Evolutionary conservation across 2,797 vertebrate species (phyloP).

Genomic region (Rhincodon typus): DNA sequence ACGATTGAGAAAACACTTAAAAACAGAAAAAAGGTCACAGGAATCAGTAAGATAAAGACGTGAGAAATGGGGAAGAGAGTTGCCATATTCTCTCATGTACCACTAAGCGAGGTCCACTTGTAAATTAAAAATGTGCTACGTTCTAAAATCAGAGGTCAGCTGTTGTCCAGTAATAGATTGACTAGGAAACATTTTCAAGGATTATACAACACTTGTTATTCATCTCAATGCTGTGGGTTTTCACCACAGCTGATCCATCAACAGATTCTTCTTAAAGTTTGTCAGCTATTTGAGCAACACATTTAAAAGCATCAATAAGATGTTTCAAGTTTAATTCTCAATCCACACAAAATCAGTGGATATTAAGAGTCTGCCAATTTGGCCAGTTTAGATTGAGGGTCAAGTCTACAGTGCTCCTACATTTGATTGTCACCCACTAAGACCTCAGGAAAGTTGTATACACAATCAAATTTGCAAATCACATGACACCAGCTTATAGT

Average conservation of each 20-base stretch:
- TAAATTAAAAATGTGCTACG: background rate
- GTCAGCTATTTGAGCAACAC: background rate
- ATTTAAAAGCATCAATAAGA: background rate
- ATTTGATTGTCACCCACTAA: background rate
- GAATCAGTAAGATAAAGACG: background rate
- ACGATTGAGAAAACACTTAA: background rate
- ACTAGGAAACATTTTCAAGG: background rate
- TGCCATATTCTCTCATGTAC: background rate
- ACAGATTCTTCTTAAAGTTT: background rate
- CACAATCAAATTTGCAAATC: too few species aligned
- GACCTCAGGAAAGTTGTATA: background rate
- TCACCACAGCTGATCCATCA: background rate
- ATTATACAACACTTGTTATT: background rate
- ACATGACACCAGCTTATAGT: too few species aligned
- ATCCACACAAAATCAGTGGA: background rate
- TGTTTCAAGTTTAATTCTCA: background rate
- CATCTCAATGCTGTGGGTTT: background rate
- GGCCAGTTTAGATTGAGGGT: background rate
- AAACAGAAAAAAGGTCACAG: background rate
- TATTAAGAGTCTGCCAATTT: background rate
- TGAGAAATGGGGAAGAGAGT: background rate
- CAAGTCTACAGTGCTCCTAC: background rate
- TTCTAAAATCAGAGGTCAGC: background rate
- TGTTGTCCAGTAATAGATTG: background rate
- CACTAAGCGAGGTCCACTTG: background rate